phyloP scores from a whole-genome alignment of 1,140 invertebrate species.

The Solenopsis fugax region DNA sequence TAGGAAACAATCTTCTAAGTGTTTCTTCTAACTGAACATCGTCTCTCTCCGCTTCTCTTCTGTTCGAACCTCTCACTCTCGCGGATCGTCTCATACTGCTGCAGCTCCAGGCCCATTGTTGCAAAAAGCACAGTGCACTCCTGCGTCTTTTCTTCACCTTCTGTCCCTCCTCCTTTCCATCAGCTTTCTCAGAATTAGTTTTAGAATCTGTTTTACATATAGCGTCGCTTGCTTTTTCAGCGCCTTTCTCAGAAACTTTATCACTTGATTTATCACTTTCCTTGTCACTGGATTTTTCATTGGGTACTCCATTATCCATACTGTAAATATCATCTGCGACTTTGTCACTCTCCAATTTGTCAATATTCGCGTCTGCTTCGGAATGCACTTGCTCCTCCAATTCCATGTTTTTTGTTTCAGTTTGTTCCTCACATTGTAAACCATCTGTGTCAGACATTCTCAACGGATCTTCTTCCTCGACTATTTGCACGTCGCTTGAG shows the following conservation, averaged over 20 bases:
- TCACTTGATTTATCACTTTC: constrained; percentile 72
- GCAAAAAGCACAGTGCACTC: constrained; percentile 90
- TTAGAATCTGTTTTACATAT: constrained; percentile 79
- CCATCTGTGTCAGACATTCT: constrained; percentile 76
- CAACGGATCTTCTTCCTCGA: constrained; percentile 82
- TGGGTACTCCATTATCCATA: constrained; percentile 54
- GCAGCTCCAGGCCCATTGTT: constrained; percentile 91
- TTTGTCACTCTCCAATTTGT: constrained; percentile 68
- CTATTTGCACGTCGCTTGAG: constrained; percentile 82
- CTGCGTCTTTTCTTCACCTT: constrained; percentile 89
- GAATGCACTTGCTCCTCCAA: constrained; percentile 60
- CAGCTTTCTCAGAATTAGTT: constrained; percentile 82
- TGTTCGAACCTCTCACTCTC: constrained; percentile 87
- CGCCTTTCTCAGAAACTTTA: constrained; percentile 63
- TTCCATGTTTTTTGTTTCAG: constrained; percentile 63
- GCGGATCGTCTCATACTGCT: constrained; percentile 91
- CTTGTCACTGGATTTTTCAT: constrained; percentile 76
- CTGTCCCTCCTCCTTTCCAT: constrained; percentile 85
- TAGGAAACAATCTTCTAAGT: constrained; percentile 88
- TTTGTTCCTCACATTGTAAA: constrained; percentile 68
- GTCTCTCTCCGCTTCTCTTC: constrained; percentile 88
- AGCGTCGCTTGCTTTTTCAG: constrained; percentile 67
- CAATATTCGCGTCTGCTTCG: constrained; percentile 59
- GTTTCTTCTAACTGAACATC: constrained; percentile 90
- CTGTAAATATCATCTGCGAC: constrained; percentile 57